Evolutionary conservation across 2,888 invertebrate genomes (phyloP).

Genomic region (Odontocolon sp.): DNA sequence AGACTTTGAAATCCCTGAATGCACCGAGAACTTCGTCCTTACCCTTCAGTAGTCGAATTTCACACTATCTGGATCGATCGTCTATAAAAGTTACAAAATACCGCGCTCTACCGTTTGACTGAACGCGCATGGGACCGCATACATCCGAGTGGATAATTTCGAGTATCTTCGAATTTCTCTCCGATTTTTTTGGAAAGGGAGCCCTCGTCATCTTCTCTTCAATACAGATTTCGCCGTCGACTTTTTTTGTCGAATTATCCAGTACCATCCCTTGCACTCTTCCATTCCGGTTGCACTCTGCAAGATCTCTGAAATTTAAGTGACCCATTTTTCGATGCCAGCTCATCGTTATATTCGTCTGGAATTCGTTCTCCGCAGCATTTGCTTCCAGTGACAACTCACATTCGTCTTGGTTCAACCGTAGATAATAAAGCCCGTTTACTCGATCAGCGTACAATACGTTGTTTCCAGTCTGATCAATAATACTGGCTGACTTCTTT

Average conservation of each 20-base stretch:
- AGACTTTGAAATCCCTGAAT: conserved; percentile 60
- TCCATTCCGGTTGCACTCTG: conserved; percentile 29
- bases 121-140: conserved; percentile 61
- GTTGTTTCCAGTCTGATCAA: neutral
- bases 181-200: conserved; percentile 41
- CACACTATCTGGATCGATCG: conserved; percentile 63
- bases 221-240: conserved; percentile 48
- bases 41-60: conserved; percentile 58
- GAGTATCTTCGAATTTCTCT: conserved; percentile 9
- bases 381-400: neutral
- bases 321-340: conserved; percentile 60
- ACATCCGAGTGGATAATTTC: conserved; percentile 56
- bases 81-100: conserved; percentile 68
- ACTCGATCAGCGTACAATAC: conserved; percentile 36
- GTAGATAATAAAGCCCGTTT: conserved; percentile 33
- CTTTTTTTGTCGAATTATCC: neutral
- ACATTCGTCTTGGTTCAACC: no score
- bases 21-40: conserved; percentile 59
- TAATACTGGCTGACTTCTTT: neutral
- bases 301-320: conserved; percentile 51
- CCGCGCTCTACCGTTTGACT: conserved; percentile 54
- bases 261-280: conserved; percentile 30
- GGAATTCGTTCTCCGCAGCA: neutral
- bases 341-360: neutral
- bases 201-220: conserved; percentile 40